Percentiles rank a stretch among this genome's conserved stretches.
These are phyloP conservation scores for Riparia riparia DNA, from an alignment of 2,113 vertebrate genomes.

Conservation along the genomic window DNA sequence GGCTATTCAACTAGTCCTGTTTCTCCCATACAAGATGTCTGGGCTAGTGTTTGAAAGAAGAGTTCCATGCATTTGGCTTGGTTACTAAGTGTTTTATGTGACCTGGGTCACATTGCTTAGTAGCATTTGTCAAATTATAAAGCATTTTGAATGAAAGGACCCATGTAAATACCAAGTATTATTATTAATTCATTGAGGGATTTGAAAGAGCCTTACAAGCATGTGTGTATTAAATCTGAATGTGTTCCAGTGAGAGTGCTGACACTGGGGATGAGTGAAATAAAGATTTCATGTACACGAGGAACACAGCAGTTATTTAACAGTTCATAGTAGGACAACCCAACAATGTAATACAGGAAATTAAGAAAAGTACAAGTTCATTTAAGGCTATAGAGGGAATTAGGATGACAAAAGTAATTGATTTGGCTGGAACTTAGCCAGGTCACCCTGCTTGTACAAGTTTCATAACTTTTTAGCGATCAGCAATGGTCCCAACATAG, in stretches of 20 bases:
- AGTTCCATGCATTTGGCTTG: background rate
- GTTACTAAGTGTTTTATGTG: background rate
- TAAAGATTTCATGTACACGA: background rate
- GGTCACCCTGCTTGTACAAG: background rate
- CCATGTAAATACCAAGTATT: conserved; percentile 16
- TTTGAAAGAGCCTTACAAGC: conserved; percentile 4
- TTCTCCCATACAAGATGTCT: background rate
- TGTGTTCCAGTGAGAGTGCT: background rate
- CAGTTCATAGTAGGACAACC: background rate
- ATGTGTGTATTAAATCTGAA: background rate
- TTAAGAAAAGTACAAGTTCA: conserved; percentile 23
- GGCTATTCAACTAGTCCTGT: background rate
- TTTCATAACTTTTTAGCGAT: background rate
- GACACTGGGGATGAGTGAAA: background rate
- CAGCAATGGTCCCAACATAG: background rate
- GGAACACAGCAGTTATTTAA: conserved; percentile 17
- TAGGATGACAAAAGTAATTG: conserved; percentile 2
- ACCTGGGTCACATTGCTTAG: background rate
- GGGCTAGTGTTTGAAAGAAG: background rate
- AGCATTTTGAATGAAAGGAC: conserved; percentile 32
- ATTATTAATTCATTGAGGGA: conserved; percentile 31
- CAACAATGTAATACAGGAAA: background rate
- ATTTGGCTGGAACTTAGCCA: conserved; percentile 11
- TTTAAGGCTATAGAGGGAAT: background rate
- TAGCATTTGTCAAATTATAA: conserved; percentile 42